Conservation (phyloP, 1,140 invertebrate species). For the Drosophila murphyi region DNA sequence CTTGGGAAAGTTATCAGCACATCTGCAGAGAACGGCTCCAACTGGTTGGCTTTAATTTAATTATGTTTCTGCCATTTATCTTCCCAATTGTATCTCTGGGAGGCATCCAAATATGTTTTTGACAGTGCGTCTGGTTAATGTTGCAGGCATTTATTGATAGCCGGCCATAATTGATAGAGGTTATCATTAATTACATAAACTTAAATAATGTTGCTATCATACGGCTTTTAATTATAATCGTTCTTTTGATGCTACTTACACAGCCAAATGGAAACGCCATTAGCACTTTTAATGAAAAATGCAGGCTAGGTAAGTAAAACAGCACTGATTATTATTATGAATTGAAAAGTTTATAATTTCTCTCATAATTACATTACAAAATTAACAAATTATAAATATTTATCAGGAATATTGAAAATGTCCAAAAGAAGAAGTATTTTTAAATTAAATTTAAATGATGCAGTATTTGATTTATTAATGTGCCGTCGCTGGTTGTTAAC, state of each 20-base stretch:
- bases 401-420: neutral
- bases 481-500: neutral
- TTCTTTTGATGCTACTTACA: neutral
- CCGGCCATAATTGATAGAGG: constrained; percentile 10
- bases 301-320: neutral
- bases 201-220: neutral
- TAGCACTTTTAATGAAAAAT: neutral
- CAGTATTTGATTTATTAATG: constrained; percentile 1
- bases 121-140: neutral
- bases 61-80: constrained; percentile 15
- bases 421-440: neutral
- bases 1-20: neutral
- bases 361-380: no score
- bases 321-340: neutral
- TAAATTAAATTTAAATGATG: neutral
- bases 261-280: neutral
- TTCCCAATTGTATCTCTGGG: neutral
- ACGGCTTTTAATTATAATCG: constrained; percentile 6
- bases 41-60: neutral
- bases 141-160: neutral
- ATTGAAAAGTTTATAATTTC: no score
- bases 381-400: neutral
- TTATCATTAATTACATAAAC: neutral
- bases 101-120: constrained; percentile 7
- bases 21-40: neutral